Base-by-base conservation (phyloP, 2,797 vertebrate species). In the Esox lucius region DNA sequence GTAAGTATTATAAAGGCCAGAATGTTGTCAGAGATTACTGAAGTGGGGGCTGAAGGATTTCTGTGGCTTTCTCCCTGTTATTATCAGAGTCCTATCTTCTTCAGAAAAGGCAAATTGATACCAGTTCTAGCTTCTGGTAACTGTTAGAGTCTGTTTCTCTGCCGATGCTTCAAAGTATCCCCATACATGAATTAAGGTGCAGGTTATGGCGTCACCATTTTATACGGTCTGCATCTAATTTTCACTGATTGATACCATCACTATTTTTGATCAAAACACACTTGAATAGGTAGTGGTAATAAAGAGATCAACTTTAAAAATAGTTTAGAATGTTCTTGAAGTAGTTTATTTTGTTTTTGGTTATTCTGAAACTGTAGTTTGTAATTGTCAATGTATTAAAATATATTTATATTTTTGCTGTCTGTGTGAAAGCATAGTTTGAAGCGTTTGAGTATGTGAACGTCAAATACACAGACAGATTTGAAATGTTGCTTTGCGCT, bases 1-100 rank as follows among this genome's bases (percentile, higher is more conserved):
- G 80, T 82, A 83, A 84, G 84, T 74, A 78, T 82, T 68, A 80
- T 79, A 74, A 85, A 91, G 85, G 87, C 66, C 86, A 87, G 86
- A 85, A 86, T 80, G 48, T 64, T 86, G 82, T 84, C 80, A 81
- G 71, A 84, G 83, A 86, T 85, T 82, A 84, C 81, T 90, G 87
- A 87, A 51, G 67, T 81, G 78, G 80, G 75, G 26, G 72, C 9
- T 80, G 79, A 76, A 71, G 78, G 62, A 77, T 84, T 33, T 42
- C 59, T 16, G 59, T 28, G 35, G 12, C 76, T 49, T 78, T 62
- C 53, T 75, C 85, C 81, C 67, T 49, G 87, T 83, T 84, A 72
- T 53, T 73, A 88, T 86, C 84, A 31, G 78, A 83, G 77, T 76
- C 68, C 33, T 79, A 87, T 89, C 73, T 72, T 77, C 59, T 71